A percentile compares a stretch with the other conserved stretches of the same genome.
Conservation (phyloP, 2,113 vertebrate species). For the Apteryx mantelli region DNA sequence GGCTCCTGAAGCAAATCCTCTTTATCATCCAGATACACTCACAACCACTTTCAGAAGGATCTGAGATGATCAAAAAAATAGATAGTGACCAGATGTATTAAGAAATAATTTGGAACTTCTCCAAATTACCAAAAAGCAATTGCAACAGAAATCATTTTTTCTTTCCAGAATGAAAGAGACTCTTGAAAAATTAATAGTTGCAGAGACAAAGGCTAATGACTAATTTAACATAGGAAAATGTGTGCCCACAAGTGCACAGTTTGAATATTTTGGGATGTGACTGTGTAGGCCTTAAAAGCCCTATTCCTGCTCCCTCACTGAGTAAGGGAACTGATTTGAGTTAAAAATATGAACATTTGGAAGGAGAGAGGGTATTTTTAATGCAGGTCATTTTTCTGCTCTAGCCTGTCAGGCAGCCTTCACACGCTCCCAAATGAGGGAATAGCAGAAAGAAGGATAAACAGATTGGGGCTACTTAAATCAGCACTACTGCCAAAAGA, state of each 20-base stretch:
- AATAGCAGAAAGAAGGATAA: not conserved
- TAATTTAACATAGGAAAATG: conserved; percentile 11
- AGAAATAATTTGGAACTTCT: conserved; percentile 28
- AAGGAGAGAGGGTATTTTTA: not conserved
- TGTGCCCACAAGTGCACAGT: not conserved
- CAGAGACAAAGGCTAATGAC: conserved; percentile 33
- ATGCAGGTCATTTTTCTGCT: not conserved
- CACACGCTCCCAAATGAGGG: not conserved
- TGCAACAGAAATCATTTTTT: not conserved
- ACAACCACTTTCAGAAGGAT: not conserved
- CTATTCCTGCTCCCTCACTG: not conserved
- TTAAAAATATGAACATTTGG: not conserved
- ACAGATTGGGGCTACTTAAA: not conserved
- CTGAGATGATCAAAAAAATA: not conserved
- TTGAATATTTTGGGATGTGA: not conserved
- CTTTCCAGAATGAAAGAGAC: conserved; percentile 3
- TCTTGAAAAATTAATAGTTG: conserved; percentile 33
- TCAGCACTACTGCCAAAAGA: not conserved
- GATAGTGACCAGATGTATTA: not conserved
- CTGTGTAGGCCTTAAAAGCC: not conserved
- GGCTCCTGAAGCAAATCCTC: not conserved
- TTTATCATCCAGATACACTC: not conserved
- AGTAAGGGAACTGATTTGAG: not conserved
- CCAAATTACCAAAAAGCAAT: conserved; percentile 23
- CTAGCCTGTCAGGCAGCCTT: not conserved